Conservation (phyloP, 2,888 invertebrate genomes). For the Cephus pulcher region DNA sequence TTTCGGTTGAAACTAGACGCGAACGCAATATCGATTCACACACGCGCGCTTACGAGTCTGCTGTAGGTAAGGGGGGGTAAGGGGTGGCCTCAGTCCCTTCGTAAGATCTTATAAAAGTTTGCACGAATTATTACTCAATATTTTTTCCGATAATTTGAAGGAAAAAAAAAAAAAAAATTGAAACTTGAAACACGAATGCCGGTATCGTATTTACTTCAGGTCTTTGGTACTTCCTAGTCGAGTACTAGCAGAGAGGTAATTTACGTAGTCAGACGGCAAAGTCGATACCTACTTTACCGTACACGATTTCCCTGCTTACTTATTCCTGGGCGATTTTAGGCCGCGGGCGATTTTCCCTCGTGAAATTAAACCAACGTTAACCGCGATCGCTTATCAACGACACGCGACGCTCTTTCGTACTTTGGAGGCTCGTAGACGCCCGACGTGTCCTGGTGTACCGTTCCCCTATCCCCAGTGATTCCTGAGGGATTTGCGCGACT, state of each 20-base stretch:
- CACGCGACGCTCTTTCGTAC: background rate
- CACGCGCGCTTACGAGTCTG: background rate
- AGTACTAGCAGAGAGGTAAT: background rate
- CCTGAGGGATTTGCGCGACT: background rate
- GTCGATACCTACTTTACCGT: too few relatives aligned
- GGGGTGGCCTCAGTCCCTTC: background rate
- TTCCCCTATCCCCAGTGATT: background rate
- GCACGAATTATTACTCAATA: background rate
- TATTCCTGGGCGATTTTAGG: background rate
- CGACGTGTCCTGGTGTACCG: background rate
- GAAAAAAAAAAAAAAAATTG: background rate
- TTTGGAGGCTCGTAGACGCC: background rate
- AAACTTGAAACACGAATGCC: background rate
- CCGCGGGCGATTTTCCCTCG: background rate
- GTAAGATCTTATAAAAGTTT: background rate
- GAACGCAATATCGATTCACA: background rate
- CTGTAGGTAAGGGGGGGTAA: too few relatives aligned
- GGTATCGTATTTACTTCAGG: background rate
- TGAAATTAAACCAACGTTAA: background rate
- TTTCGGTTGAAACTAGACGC: background rate
- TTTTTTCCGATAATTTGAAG: background rate
- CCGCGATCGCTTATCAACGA: background rate
- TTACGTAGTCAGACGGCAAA: too few relatives aligned
- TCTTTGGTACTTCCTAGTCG: background rate
- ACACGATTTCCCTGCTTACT: background rate